Percentiles rank a stretch among this genome's conserved stretches.
phyloP scores from a whole-genome alignment of 2,797 vertebrate genomes.

The Syngnathus acus region DNA sequence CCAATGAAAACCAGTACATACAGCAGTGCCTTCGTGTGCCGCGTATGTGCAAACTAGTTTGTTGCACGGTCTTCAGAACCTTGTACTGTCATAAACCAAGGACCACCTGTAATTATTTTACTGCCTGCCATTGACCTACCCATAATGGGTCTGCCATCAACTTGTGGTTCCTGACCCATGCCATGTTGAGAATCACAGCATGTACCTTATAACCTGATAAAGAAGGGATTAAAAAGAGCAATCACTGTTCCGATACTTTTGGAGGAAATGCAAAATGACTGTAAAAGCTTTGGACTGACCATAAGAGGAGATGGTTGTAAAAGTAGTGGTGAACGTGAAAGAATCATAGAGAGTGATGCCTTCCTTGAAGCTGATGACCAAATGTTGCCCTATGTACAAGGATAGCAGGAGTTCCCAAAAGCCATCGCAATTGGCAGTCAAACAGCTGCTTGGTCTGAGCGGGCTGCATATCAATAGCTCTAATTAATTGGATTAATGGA shows the following conservation, averaged over 20 bases:
- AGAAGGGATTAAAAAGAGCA: too few species aligned
- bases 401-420: conserved; percentile 42
- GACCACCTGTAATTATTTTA: not conserved
- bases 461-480: conserved; percentile 81
- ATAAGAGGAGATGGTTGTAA: conserved; percentile 1
- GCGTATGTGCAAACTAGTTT: too few species aligned
- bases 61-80: not conserved
- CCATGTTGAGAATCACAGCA: too few species aligned
- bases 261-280: not conserved
- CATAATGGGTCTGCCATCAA: too few species aligned
- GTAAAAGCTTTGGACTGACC: not conserved
- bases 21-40: too few species aligned
- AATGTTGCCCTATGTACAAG: conserved; percentile 42
- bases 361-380: conserved; percentile 25
- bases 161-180: too few species aligned
- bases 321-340: not conserved
- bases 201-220: too few species aligned
- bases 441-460: conserved; percentile 83
- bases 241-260: not conserved
- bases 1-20: too few species aligned
- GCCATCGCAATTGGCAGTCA: conserved; percentile 69
- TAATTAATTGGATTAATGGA: conserved; percentile 99
- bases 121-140: too few species aligned
- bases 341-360: conserved; percentile 35
- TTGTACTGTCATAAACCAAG: not conserved